These are phyloP conservation scores for Coreoperca whiteheadi DNA, from an alignment of 2,113 vertebrate species.

Conservation along the genomic window DNA sequence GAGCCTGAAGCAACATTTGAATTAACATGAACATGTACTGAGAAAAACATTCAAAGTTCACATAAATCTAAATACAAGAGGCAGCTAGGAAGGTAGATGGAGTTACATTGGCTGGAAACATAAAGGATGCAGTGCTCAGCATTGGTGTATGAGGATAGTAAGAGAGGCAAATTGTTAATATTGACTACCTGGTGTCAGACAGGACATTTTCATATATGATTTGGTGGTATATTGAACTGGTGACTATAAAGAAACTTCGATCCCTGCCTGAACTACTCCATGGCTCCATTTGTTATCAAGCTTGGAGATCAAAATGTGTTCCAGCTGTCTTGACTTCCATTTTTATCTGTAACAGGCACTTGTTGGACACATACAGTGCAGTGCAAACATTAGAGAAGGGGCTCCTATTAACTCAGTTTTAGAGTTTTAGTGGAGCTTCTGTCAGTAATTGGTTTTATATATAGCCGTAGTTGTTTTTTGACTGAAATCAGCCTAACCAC, in stretches of 20 bases:
- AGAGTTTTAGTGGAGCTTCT: slow-evolving; percentile 37
- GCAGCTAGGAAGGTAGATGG: background rate
- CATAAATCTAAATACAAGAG: background rate
- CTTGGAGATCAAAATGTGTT: slow-evolving; percentile 13
- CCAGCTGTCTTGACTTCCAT: slow-evolving; percentile 41
- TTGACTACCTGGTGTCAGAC: background rate
- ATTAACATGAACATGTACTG: background rate
- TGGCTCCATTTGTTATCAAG: slow-evolving; percentile 21
- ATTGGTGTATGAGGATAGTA: background rate
- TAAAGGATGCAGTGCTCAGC: background rate
- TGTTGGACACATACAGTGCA: background rate
- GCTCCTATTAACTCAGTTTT: slow-evolving; percentile 10
- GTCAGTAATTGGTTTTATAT: slow-evolving; percentile 44
- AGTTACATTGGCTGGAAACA: background rate
- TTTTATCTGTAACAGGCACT: slow-evolving; percentile 1
- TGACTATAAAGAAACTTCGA: background rate
- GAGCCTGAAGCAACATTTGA: background rate
- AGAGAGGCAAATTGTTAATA: background rate
- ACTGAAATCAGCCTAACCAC: slow-evolving; percentile 26
- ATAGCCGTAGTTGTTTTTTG: slow-evolving; percentile 49
- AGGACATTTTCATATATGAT: background rate
- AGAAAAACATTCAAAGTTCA: background rate
- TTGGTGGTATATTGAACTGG: background rate
- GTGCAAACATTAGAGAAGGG: background rate
- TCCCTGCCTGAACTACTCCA: slow-evolving; percentile 9